Conservation (phyloP, 1,140 invertebrate species). For the Tribolium madens region DNA sequence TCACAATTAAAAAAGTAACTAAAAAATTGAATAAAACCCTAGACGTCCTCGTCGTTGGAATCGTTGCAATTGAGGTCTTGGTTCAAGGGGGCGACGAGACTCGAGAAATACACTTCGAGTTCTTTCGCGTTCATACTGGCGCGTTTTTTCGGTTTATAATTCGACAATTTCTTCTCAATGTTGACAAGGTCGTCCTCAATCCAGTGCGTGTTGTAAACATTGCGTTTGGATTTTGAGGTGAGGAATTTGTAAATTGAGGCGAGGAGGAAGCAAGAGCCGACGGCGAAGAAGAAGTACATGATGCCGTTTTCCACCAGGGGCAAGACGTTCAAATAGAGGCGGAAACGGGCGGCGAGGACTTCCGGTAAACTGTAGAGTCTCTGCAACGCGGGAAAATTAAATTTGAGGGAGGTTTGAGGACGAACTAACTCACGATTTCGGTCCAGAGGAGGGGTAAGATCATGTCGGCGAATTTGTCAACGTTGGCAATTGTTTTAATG, state of each 20-base stretch:
- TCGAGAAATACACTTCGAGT: slow-evolving; percentile 61
- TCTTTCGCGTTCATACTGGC: slow-evolving; percentile 57
- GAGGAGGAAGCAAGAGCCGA: slow-evolving; percentile 69
- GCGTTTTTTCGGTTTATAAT: slow-evolving; percentile 55
- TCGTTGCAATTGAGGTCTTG: slow-evolving; percentile 50
- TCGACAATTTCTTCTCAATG: slow-evolving; percentile 58
- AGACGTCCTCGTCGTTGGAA: slow-evolving; percentile 39
- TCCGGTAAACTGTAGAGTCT: slow-evolving; percentile 76
- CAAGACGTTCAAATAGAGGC: slow-evolving; percentile 77
- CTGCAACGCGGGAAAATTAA: slow-evolving; percentile 65
- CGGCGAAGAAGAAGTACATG: slow-evolving; percentile 72
- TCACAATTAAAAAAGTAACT: slow-evolving; percentile 19
- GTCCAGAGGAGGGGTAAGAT: slow-evolving; percentile 84
- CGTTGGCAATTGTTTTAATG: slow-evolving; percentile 72
- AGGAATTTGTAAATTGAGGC: slow-evolving; percentile 61
- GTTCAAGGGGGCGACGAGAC: slow-evolving; percentile 59
- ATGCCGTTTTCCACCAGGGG: slow-evolving; percentile 71
- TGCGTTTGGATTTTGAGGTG: slow-evolving; percentile 34
- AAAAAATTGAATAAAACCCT: background rate
- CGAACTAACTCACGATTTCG: slow-evolving; percentile 79
- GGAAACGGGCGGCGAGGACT: slow-evolving; percentile 73
- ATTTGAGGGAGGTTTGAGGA: background rate
- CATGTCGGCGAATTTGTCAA: slow-evolving; percentile 75
- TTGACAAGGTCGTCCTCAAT: slow-evolving; percentile 57
- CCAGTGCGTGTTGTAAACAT: slow-evolving; percentile 49